Base-by-base conservation (phyloP, 2,113 vertebrate species). In the Sigmodon hispidus region DNA sequence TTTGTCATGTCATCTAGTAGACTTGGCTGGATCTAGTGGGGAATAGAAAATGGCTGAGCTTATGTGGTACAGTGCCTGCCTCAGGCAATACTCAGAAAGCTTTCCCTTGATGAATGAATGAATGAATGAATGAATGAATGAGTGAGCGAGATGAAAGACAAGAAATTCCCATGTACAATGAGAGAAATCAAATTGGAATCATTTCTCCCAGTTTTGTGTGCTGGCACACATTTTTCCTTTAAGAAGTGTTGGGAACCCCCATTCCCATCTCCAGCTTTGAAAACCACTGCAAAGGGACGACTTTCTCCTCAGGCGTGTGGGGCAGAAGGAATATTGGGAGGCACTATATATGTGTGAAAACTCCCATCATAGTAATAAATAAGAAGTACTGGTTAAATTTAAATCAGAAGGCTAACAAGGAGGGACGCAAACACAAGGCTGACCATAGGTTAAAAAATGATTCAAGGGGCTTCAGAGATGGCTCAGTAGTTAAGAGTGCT, bases 41-140 rank as follows among this genome's bases (percentile, higher is more conserved):
- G 89, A 95, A 57, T 34, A 67, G 57, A 89, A 93, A 94, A 69
- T 31, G 55, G 50, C 65, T 89, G 73, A 36, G 9, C 61, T 92
- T 90, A 8, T 40, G 17, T 63, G 52, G 40, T 34, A 79, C 36
- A 84, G 16, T 52, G 59, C 72, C 55, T 87, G 31, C 31, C 5
- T 94, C 36, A 91, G 73, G 67, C 11, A 72, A 8, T 86, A 48
- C 40, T 86, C 93, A 85, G 45, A 77, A 93, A 12, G 4, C 89
- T 94, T 91, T 93, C 26, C n/a, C 59, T 75, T 79, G 89, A 70
- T 93, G 73, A 91, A 36, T 85, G 45, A 63, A 90, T n/a, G 57
- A 80, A 69, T 19, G 61, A 45, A 75, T 34, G n/a, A n/a, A n/a
- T n/a, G 50, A n/a, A n/a, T n/a, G n/a, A n/a, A n/a, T n/a, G n/a